A percentile compares a stretch with the other conserved stretches of the same genome.
Conservation (phyloP, 2,888 invertebrate species). For the Amphipoea lucens region DNA sequence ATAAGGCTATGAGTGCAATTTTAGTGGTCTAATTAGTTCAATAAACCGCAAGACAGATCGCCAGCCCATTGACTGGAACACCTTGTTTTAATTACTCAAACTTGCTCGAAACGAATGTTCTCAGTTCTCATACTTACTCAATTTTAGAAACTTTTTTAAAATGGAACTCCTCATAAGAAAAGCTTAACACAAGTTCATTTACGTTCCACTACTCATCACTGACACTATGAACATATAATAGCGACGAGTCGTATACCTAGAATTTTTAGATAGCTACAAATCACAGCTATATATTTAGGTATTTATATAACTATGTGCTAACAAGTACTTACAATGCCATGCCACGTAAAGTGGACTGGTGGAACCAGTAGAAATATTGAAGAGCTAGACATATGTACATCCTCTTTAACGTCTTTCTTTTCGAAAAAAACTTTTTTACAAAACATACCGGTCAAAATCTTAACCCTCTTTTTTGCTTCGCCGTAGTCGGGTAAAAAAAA, state of each 20-base stretch:
- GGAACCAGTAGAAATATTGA: not conserved
- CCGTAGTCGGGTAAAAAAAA: too few species aligned
- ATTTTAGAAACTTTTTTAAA: not conserved
- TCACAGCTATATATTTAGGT: not conserved
- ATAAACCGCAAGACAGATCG: slow-evolving; percentile 45
- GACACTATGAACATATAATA: not conserved
- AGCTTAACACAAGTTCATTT: not conserved
- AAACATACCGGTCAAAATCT: too few species aligned
- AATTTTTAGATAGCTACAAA: not conserved
- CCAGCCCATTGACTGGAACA: slow-evolving; percentile 37
- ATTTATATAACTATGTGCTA: not conserved
- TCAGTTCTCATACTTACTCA: not conserved
- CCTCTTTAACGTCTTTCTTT: not conserved
- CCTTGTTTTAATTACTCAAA: slow-evolving; percentile 36
- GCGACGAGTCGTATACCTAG: not conserved
- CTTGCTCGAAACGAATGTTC: not conserved
- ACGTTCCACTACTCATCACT: not conserved
- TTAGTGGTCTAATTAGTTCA: slow-evolving; percentile 50
- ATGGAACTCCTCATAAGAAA: not conserved
- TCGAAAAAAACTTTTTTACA: not conserved
- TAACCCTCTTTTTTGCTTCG: too few species aligned
- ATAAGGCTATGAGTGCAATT: slow-evolving; percentile 33
- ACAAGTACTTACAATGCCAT: not conserved
- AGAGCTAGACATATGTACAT: not conserved
- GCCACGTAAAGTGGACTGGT: not conserved